Percentiles rank a stretch among this genome's conserved stretches.
Evolutionary conservation across 2,888 invertebrate species (phyloP).

Genomic region (Pyralis farinalis): DNA sequence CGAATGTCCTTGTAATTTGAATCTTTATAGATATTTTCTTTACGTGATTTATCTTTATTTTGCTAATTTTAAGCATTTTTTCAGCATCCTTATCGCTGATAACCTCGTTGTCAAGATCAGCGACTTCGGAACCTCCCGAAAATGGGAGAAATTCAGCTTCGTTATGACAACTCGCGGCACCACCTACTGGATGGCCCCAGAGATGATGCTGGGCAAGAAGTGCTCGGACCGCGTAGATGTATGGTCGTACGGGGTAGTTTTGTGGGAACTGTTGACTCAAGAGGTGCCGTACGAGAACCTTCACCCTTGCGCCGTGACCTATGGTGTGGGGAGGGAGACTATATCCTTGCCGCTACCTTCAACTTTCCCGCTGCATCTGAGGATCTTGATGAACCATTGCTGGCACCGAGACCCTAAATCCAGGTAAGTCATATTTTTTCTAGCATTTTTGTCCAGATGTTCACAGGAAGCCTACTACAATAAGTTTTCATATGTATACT

Average conservation of each 20-base stretch:
- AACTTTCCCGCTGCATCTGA: slow-evolving; percentile 93
- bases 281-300: slow-evolving; percentile 74
- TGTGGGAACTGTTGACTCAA: slow-evolving; percentile 99
- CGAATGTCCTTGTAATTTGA: too few relatives aligned
- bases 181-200: slow-evolving; percentile 99
- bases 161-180: slow-evolving; percentile 99
- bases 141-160: slow-evolving; percentile 96
- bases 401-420: slow-evolving; percentile 95
- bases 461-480: too few relatives aligned
- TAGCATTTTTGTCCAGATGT: too few relatives aligned
- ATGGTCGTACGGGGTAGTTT: slow-evolving; percentile 98
- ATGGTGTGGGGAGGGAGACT: slow-evolving; percentile 97
- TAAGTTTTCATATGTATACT: too few relatives aligned
- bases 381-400: slow-evolving; percentile 93
- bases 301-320: slow-evolving; percentile 98
- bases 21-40: too few relatives aligned
- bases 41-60: slow-evolving; percentile 3
- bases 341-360: slow-evolving; percentile 95
- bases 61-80: slow-evolving; percentile 3
- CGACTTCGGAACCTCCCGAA: slow-evolving; percentile 97
- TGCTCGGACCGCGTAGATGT: slow-evolving; percentile 99
- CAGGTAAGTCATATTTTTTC: slow-evolving; percentile 44
- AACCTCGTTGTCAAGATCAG: slow-evolving; percentile 95
- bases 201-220: slow-evolving; percentile 97
- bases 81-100: slow-evolving; percentile 91